Evolutionary conservation across 2,113 vertebrate genomes (phyloP).

Genomic region (Deroptyus accipitrinus): DNA sequence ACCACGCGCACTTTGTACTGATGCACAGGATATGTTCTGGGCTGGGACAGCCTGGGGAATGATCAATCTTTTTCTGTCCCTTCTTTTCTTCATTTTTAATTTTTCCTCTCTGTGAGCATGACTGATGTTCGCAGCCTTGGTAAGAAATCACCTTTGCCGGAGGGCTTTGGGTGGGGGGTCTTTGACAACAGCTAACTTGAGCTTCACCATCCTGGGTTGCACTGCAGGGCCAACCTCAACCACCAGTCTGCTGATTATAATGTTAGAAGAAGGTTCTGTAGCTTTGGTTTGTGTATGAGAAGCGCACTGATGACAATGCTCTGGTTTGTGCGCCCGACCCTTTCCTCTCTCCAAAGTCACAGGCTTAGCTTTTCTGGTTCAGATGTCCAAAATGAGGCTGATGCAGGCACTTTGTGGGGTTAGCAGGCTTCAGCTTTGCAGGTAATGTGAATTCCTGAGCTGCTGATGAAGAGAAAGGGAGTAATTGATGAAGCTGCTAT

Average conservation of each 20-base stretch:
- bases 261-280: fast-evolving
- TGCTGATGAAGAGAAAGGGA: not conserved
- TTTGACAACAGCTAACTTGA: not conserved
- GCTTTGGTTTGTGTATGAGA: not conserved
- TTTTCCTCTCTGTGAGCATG: not conserved
- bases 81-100: no score
- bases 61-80: not conserved
- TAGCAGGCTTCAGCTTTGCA: not conserved
- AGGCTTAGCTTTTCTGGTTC: no score
- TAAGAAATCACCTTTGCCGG: not conserved
- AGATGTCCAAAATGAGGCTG: not conserved
- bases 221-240: not conserved
- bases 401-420: fast-evolving
- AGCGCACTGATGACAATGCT: no score
- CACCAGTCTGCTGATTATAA: not conserved
- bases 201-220: not conserved
- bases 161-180: fast-evolving
- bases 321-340: no score
- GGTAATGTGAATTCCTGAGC: fast-evolving
- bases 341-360: no score
- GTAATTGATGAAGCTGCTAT: fast-evolving
- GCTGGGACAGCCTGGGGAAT: not conserved
- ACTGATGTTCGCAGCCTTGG: not conserved
- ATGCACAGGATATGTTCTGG: fast-evolving
- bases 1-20: fast-evolving